phyloP scores from a whole-genome alignment of 2,797 vertebrate species.

The Craterocephalus amniculus region DNA sequence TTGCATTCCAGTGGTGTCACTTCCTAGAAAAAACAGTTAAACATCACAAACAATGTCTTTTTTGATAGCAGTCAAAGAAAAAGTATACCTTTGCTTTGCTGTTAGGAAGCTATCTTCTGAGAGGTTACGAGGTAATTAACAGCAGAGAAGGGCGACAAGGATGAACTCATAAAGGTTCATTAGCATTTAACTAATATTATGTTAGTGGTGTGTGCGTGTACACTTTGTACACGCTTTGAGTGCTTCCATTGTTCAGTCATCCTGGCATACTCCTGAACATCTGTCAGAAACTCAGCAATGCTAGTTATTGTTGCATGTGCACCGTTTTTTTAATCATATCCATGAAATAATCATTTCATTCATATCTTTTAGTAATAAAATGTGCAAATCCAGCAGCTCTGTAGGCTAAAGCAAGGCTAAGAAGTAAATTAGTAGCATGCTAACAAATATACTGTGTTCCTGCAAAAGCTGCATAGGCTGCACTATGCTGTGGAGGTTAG shows the following conservation, averaged over 20 bases:
- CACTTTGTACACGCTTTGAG: neutral
- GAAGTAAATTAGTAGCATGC: neutral
- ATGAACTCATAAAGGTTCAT: neutral
- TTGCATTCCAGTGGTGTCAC: too few relatives aligned
- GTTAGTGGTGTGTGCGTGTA: neutral
- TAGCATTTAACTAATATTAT: neutral
- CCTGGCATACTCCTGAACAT: neutral
- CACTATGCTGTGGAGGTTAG: too few relatives aligned
- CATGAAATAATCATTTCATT: neutral
- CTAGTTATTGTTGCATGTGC: neutral
- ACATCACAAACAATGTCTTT: too few relatives aligned
- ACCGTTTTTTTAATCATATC: neutral
- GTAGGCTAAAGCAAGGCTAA: neutral
- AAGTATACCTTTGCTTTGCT: neutral
- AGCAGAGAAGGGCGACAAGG: neutral
- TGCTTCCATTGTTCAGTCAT: neutral
- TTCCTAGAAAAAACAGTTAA: too few relatives aligned
- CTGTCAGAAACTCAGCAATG: neutral
- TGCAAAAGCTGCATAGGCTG: too few relatives aligned
- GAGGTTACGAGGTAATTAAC: neutral
- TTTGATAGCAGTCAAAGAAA: neutral
- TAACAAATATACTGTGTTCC: neutral
- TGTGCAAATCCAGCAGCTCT: neutral
- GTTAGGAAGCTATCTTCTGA: neutral
- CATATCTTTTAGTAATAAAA: neutral